These are phyloP conservation scores for Ciconia boyciana DNA, from an alignment of 2,113 vertebrate genomes.

Conservation along the genomic window DNA sequence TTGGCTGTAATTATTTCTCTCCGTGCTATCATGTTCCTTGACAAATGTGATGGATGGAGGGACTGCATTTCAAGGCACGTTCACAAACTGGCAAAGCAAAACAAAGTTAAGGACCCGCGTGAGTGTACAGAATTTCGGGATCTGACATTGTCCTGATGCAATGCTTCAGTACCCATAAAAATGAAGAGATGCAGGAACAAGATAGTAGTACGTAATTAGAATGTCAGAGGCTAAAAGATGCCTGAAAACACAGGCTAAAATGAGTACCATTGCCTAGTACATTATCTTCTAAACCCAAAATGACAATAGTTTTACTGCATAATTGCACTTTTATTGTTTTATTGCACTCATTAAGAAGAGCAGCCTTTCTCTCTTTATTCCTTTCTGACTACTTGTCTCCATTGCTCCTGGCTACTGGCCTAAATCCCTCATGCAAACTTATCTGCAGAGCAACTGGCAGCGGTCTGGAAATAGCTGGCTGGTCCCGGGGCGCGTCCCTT, in stretches of 20 bases:
- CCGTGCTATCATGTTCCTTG: fast-evolving
- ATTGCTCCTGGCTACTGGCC: neutral
- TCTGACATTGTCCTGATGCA: neutral
- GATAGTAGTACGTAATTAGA: neutral
- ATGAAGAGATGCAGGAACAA: neutral
- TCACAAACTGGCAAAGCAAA: neutral
- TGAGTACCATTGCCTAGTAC: neutral
- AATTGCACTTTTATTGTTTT: slow-evolving; percentile 13
- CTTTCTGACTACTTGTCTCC: neutral
- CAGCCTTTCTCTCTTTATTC: neutral
- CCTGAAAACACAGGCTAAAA: neutral
- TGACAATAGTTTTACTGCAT: neutral
- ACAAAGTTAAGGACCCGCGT: fast-evolving
- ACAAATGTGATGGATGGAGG: fast-evolving
- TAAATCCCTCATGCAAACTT: neutral
- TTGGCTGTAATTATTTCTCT: neutral
- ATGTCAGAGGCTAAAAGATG: neutral
- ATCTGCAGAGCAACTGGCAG: neutral
- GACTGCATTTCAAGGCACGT: neutral
- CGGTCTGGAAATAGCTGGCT: neutral
- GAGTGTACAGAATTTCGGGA: neutral
- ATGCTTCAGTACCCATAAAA: neutral
- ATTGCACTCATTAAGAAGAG: neutral
- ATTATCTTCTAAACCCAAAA: neutral
- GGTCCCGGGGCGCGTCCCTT: fast-evolving